Percentiles rank a stretch among this genome's conserved stretches.
phyloP scores from a whole-genome alignment of 2,797 vertebrate genomes.

The Pempheris klunzingeri region DNA sequence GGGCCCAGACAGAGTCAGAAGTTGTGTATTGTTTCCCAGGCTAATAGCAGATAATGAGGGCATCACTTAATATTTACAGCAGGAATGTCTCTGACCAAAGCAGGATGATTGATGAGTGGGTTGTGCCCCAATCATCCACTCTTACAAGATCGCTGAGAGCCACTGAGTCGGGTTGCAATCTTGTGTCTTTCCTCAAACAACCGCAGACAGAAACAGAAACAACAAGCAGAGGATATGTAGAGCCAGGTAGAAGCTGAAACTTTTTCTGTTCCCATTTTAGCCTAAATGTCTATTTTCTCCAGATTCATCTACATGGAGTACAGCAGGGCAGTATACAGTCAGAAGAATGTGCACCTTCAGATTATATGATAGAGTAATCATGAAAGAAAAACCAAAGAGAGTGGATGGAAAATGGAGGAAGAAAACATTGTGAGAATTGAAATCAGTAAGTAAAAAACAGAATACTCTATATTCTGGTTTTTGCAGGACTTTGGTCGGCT shows the following conservation, averaged over 20 bases:
- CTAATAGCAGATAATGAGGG: constrained; percentile 80
- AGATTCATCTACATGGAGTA: neutral
- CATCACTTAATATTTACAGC: constrained; percentile 64
- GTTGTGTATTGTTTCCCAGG: constrained; percentile 58
- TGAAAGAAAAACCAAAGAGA: neutral
- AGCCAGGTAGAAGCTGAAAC: constrained; percentile 6
- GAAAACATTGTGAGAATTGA: constrained; percentile 2
- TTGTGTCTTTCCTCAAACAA: constrained; percentile 57
- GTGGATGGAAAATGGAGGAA: neutral
- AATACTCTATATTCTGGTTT: constrained; percentile 3
- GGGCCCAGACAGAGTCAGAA: constrained; percentile 59
- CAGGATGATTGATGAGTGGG: constrained; percentile 72
- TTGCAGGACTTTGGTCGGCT: constrained; percentile 18
- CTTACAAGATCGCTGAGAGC: constrained; percentile 24
- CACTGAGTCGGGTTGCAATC: constrained; percentile 38
- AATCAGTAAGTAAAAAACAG: constrained; percentile 20
- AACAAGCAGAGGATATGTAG: constrained; percentile 12
- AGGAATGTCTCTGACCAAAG: constrained; percentile 64
- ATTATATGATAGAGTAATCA: neutral
- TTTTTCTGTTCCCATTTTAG: neutral
- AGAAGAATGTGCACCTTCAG: neutral
- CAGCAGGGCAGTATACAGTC: neutral
- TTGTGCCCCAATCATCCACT: constrained; percentile 53
- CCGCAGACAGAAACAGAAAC: constrained; percentile 30
- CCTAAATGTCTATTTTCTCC: neutral